These are phyloP conservation scores for Papilio polyxenes DNA, from an alignment of 1,140 invertebrate species.

Conservation along the genomic window DNA sequence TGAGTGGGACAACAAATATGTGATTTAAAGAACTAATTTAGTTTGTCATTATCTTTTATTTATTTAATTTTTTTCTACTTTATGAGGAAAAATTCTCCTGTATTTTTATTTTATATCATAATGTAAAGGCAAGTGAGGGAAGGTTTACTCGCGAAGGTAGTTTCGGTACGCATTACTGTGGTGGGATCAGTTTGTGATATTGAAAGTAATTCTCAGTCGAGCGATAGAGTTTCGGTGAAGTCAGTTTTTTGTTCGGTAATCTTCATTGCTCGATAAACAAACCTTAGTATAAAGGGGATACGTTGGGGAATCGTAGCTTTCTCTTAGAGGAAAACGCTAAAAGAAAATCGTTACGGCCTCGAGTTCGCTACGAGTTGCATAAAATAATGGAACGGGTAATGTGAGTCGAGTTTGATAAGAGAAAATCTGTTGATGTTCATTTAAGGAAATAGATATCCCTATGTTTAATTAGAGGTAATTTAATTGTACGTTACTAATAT, in stretches of 20 bases:
- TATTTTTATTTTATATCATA: neutral
- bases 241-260: conserved; percentile 58
- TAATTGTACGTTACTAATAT: neutral
- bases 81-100: neutral
- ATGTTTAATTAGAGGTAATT: too few relatives aligned
- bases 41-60: neutral
- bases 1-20: too few relatives aligned
- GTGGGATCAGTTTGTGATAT: conserved; percentile 59
- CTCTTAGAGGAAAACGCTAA: conserved; percentile 64
- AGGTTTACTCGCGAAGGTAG: conserved; percentile 2
- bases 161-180: neutral
- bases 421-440: conserved; percentile 43
- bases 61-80: too few relatives aligned
- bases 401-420: conserved; percentile 43
- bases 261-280: conserved; percentile 65
- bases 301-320: conserved; percentile 61
- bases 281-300: conserved; percentile 63
- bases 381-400: conserved; percentile 43
- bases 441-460: neutral
- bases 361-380: conserved; percentile 48
- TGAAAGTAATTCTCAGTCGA: conserved; percentile 53
- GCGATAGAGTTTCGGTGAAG: conserved; percentile 49
- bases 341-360: conserved; percentile 55
- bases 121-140: neutral
- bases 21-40: too few relatives aligned